Conservation (phyloP, 1,140 invertebrate genomes). For the Eriosoma lanigerum region DNA sequence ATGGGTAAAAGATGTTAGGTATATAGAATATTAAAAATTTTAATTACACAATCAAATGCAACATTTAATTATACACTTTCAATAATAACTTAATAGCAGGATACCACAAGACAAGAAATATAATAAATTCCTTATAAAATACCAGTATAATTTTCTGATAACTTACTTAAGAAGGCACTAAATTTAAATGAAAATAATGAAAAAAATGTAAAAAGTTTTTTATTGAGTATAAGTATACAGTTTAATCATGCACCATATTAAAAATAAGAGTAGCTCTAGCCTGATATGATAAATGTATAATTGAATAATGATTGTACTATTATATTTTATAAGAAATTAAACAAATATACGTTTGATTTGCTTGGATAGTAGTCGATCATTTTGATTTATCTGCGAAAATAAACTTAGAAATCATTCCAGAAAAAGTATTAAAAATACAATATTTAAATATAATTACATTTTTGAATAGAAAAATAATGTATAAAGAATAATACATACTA, state of each 20-base stretch:
- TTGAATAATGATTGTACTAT: no score
- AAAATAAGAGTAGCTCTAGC: background rate
- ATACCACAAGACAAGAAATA: background rate
- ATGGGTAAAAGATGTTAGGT: no score
- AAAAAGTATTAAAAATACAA: no score
- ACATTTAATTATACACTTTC: background rate
- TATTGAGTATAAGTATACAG: background rate
- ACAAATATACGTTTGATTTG: no score
- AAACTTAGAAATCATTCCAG: no score
- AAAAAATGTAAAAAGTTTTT: background rate
- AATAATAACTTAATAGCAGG: background rate
- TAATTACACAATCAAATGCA: background rate
- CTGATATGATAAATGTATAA: background rate
- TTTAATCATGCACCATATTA: background rate
- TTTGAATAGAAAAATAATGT: no score
- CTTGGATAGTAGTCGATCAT: no score
- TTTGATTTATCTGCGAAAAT: no score
- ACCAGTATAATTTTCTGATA: background rate
- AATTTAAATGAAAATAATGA: slow-evolving; percentile 28
- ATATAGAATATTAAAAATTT: background rate
- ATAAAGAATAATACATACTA: no score
- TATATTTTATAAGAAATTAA: no score
- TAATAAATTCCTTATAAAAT: slow-evolving; percentile 1
- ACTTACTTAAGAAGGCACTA: slow-evolving; percentile 32
- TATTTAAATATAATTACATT: no score